Base-by-base conservation (phyloP, 1,140 invertebrate species). In the Euura lappo region DNA sequence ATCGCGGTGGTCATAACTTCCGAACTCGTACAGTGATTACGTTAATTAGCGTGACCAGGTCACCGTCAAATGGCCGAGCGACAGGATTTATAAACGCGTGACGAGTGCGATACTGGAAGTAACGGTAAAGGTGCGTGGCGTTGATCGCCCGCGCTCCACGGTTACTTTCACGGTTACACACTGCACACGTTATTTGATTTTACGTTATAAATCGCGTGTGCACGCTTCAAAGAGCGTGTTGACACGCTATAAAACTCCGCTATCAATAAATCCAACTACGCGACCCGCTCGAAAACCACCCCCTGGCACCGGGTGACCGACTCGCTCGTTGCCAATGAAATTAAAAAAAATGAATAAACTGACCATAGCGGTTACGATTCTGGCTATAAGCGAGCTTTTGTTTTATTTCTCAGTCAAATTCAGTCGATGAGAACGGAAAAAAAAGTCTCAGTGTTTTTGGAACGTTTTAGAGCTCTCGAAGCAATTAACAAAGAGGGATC, bases 161-260 rank as follows among this genome's bases (percentile, higher is more conserved):
- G 47, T 51, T 51, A 51, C 47, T 51, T 51, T 51, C 47, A 51
- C 47, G 47, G 47, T 51, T 51, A 51, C 47, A 51, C 7, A 8
- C 7, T n/a, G 47, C 47, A 51, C 47, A 51, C 47, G 47, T 51
- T 51, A 51, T 78, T 79, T 78, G 79, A 81, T 82, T 78, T 78
- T 79, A 70, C 70, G 70, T 45, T 28, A 60, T 66, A 71, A 77
- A 78, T 83, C 78, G 81, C 81, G 81, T 83, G 81, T 70, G 68
- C 76, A 73, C 72, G 74, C 65, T 6, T 67, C 80, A 79, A 84
- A 83, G 78, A 79, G 82, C 84, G 83, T 86, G 85, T 88, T 88
- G 85, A 87, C 85, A 86, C 83, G 84, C 83, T 80, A 87, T 86
- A 86, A 86, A 88, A 85, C 80, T 28, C 28, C 79, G 79, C 81